Conservation (phyloP, 2,888 invertebrate species). For the Microplitis deprimator region DNA sequence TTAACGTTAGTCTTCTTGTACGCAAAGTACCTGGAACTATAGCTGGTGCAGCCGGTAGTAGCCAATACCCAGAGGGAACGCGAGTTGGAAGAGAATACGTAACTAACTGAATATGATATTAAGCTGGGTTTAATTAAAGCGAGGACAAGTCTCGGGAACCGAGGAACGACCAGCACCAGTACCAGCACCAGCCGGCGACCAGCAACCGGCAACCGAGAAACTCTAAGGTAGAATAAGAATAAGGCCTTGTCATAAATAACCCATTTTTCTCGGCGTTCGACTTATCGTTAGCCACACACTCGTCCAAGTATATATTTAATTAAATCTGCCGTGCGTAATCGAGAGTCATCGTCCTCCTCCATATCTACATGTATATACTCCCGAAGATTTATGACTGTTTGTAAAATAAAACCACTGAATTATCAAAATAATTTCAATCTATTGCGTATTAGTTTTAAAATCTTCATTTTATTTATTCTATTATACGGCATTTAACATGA, state of each 20-base stretch:
- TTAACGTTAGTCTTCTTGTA: slow-evolving; percentile 25
- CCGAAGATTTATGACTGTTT: background rate
- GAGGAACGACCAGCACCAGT: background rate
- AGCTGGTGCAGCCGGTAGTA: background rate
- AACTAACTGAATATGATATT: slow-evolving; percentile 33
- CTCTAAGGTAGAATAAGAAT: background rate
- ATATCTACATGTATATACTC: background rate
- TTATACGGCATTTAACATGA: background rate
- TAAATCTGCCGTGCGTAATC: slow-evolving; percentile 33
- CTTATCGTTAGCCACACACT: slow-evolving; percentile 32
- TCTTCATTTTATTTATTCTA: no score
- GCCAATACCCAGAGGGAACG: slow-evolving; percentile 6
- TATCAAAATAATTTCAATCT: no score
- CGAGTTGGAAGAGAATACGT: slow-evolving; percentile 34
- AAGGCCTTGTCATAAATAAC: slow-evolving; percentile 27
- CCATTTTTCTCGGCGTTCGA: slow-evolving; percentile 28
- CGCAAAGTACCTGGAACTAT: slow-evolving; percentile 20
- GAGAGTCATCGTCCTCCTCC: slow-evolving; percentile 10
- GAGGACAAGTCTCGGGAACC: background rate
- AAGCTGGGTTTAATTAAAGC: slow-evolving; percentile 33
- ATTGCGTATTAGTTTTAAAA: no score
- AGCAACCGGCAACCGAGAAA: background rate
- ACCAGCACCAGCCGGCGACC: background rate
- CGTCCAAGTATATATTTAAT: slow-evolving; percentile 21
- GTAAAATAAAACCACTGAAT: background rate